Evolutionary conservation across 2,888 invertebrate genomes (phyloP).

Genomic region (Drosophila aldrichi): DNA sequence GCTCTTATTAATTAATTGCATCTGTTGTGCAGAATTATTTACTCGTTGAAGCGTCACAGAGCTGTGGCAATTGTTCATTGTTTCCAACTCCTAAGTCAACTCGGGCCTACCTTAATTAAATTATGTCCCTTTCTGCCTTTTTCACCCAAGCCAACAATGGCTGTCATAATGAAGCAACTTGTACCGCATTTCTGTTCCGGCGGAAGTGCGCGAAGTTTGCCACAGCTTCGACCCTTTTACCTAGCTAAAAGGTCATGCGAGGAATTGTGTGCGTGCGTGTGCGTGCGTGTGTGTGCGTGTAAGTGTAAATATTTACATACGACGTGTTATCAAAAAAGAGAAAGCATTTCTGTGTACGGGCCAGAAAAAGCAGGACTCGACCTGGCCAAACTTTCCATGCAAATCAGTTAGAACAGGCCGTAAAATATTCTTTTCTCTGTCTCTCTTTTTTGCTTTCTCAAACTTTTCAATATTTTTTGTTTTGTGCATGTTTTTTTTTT

Average conservation of each 20-base stretch:
- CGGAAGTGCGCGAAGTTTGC: constrained; percentile 56
- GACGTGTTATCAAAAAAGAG: constrained; percentile 63
- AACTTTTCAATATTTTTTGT: constrained; percentile 42
- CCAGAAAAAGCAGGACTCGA: constrained; percentile 19
- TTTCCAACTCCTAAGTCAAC: constrained; percentile 31
- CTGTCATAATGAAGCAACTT: constrained; percentile 69
- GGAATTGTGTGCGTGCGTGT: too few species aligned
- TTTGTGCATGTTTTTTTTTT: background rate
- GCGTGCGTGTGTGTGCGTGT: too few species aligned
- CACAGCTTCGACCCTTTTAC: constrained; percentile 35
- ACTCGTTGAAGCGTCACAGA: background rate
- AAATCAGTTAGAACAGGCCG: constrained; percentile 52
- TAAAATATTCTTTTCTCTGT: constrained; percentile 23
- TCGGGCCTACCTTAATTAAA: constrained; percentile 57
- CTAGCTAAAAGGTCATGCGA: constrained; percentile 27
- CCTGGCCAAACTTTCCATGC: constrained; percentile 52
- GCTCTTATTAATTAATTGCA: constrained; percentile 15
- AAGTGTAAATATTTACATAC: constrained; percentile 61
- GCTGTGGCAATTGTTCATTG: constrained; percentile 28
- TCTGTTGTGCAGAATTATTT: constrained; percentile 1
- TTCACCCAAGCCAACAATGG: constrained; percentile 55
- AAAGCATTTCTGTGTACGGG: constrained; percentile 25
- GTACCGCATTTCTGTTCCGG: constrained; percentile 41
- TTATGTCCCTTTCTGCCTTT: constrained; percentile 33
- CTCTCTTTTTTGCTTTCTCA: constrained; percentile 10